These are phyloP conservation scores for Cheiracanthium punctorium DNA, from an alignment of 2,888 invertebrate species.

Conservation along the genomic window DNA sequence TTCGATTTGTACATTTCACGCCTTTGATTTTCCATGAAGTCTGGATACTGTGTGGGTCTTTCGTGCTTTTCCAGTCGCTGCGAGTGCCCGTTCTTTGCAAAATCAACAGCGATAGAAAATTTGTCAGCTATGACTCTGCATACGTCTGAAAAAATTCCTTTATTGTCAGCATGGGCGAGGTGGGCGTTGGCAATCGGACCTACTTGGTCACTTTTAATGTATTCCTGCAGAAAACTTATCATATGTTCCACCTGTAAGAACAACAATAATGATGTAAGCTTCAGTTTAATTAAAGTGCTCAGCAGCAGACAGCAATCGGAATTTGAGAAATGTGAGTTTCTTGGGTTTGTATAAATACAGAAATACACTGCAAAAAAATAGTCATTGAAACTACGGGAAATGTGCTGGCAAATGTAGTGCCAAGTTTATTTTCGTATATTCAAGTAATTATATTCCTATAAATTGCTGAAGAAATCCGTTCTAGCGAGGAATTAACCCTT, in stretches of 20 bases:
- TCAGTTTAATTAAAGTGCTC: no score
- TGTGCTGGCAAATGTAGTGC: no score
- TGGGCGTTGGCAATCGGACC: constrained; percentile 71
- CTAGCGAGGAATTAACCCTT: no score
- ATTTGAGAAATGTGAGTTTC: no score
- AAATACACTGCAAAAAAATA: no score
- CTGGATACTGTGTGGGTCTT: constrained; percentile 64
- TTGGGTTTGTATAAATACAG: no score
- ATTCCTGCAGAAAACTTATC: constrained; percentile 68
- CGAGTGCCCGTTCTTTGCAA: constrained; percentile 70
- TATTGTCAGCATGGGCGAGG: constrained; percentile 69
- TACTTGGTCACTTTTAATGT: constrained; percentile 70
- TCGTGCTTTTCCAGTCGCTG: constrained; percentile 42
- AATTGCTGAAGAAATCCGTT: no score
- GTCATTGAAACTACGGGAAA: no score
- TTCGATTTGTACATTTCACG: constrained; percentile 67
- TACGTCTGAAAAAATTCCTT: neutral
- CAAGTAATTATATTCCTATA: no score
- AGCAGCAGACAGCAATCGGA: no score
- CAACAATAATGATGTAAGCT: no score
- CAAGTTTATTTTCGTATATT: no score
- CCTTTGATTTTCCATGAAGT: constrained; percentile 71
- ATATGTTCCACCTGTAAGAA: constrained; percentile 63
- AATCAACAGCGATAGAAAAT: constrained; percentile 70
- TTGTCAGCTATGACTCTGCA: constrained; percentile 52